Conservation (phyloP, 64 coral and sea anemone species). For the Montipora foliosa region DNA sequence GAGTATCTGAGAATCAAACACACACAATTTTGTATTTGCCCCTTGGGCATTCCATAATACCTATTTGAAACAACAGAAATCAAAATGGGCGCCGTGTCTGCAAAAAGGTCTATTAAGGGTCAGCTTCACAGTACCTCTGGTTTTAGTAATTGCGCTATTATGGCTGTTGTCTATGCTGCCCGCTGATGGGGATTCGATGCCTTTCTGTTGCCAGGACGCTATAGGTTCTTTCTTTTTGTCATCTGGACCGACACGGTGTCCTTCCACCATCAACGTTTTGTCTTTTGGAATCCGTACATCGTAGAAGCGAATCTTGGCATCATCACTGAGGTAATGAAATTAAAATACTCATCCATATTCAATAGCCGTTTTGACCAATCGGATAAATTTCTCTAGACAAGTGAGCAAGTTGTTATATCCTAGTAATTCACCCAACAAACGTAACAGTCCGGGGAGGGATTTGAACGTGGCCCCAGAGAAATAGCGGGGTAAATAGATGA, state of each 20-base stretch:
- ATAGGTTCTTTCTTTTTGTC: conserved; percentile 7
- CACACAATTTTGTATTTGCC: no score
- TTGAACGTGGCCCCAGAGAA: no score
- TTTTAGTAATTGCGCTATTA: background rate
- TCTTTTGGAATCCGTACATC: conserved; percentile 86
- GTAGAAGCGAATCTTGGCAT: conserved; percentile 16
- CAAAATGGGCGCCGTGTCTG: no score
- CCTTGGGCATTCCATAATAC: no score
- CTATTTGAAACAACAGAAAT: no score
- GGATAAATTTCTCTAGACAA: no score
- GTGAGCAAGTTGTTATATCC: no score
- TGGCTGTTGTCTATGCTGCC: conserved; percentile 30
- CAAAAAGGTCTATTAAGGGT: no score
- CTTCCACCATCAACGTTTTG: conserved; percentile 76
- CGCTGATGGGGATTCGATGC: background rate
- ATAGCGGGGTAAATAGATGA: no score
- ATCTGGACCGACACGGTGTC: conserved; percentile 69
- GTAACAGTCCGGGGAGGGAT: no score
- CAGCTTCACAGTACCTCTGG: background rate
- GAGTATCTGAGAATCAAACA: background rate
- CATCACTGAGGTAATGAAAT: conserved; percentile 32
- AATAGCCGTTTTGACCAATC: no score
- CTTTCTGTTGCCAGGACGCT: background rate
- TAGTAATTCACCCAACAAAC: no score
- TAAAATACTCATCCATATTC: background rate